Evolutionary conservation across 1,140 invertebrate species (phyloP).

Genomic region (Drosophila funebris): DNA sequence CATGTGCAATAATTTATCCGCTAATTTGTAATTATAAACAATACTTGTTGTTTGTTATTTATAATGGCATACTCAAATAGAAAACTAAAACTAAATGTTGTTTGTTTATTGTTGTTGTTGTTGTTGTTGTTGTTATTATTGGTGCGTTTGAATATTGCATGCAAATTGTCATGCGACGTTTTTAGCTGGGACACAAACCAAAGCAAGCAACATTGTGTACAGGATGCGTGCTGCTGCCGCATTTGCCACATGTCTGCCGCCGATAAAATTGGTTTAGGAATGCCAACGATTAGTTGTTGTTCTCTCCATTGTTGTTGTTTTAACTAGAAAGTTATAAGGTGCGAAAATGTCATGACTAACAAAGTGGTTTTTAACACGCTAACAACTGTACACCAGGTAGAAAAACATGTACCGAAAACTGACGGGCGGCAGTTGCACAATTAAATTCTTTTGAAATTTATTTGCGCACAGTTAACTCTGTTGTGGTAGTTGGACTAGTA

Average conservation of each 20-base stretch:
- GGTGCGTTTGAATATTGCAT: constrained; percentile 51
- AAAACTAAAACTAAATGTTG: constrained; percentile 29
- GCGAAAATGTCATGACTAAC: constrained; percentile 64
- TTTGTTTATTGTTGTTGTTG: constrained; percentile 25
- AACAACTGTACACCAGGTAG: constrained; percentile 14
- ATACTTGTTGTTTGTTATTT: constrained; percentile 76
- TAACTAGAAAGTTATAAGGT: constrained; percentile 42
- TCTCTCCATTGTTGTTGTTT: constrained; percentile 5
- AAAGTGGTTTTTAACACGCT: constrained; percentile 67
- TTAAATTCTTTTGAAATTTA: constrained; percentile 70
- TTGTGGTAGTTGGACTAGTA: constrained; percentile 16
- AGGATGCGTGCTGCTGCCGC: constrained; percentile 66
- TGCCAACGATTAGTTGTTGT: constrained; percentile 29
- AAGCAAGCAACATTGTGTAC: neutral
- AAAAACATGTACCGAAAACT: constrained; percentile 23
- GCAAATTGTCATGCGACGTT: constrained; percentile 50
- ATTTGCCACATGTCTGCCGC: constrained; percentile 49
- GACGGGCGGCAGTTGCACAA: constrained; percentile 34
- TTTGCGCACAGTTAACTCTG: constrained; percentile 40
- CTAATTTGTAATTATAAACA: constrained; percentile 81
- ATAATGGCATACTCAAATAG: constrained; percentile 50
- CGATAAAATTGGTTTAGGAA: constrained; percentile 10
- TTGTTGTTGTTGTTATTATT: constrained; percentile 34
- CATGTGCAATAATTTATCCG: constrained; percentile 70
- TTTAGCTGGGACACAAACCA: constrained; percentile 17